phyloP scores from a whole-genome alignment of 2,797 vertebrate species.

The Chromobotia macracanthus region DNA sequence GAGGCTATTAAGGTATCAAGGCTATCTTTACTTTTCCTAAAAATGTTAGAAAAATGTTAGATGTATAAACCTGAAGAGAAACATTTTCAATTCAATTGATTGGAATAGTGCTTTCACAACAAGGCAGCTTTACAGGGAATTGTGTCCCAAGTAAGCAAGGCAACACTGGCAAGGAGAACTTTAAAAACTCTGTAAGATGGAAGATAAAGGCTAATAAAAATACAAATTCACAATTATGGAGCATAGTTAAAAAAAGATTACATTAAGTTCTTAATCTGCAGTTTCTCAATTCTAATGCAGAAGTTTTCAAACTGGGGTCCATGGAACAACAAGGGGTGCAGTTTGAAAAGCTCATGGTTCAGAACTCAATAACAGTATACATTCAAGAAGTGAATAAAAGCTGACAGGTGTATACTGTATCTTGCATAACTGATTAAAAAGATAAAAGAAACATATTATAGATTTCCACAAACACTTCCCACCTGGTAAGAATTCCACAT shows the following conservation, averaged over 20 bases:
- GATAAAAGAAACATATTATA: neutral
- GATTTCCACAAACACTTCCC: neutral
- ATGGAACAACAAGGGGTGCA: neutral
- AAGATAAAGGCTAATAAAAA: no score
- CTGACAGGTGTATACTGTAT: neutral
- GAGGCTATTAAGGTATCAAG: neutral
- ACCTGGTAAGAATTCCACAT: slow-evolving; percentile 26
- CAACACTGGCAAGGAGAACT: no score
- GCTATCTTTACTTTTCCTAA: neutral
- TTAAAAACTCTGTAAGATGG: no score
- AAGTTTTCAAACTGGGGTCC: neutral
- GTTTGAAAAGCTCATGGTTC: neutral
- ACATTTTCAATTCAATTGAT: no score
- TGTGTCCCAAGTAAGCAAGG: no score
- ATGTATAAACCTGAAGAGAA: no score
- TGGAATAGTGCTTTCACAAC: no score
- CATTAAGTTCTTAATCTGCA: neutral
- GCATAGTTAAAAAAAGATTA: no score
- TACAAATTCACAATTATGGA: no score
- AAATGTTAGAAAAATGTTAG: neutral
- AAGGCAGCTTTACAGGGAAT: no score
- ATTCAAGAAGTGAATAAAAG: neutral
- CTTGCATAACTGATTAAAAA: neutral
- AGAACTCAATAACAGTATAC: neutral
- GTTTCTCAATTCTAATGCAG: neutral